Conservation (phyloP, 2,888 invertebrate species). For the Hypomecis punctinalis region DNA sequence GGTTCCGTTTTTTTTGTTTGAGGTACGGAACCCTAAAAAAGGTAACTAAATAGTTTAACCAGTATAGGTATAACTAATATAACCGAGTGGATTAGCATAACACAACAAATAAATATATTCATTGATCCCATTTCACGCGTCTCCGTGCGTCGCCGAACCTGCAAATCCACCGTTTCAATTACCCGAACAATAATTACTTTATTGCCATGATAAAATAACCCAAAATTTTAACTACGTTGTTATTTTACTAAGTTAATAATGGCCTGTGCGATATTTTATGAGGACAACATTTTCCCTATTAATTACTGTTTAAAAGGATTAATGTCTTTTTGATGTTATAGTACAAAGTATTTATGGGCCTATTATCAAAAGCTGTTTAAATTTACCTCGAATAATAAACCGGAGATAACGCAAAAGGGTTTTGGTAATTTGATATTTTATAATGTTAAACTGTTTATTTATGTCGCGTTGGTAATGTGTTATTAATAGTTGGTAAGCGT, state of each 20-base stretch:
- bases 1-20: no score
- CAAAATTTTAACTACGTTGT: constrained; percentile 20
- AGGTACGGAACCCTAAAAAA: no score
- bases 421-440: constrained; percentile 13
- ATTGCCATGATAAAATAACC: constrained; percentile 1
- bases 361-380: constrained; percentile 29
- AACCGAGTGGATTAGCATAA: no score
- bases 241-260: constrained; percentile 34
- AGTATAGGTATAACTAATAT: no score
- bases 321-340: constrained; percentile 30
- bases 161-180: background rate
- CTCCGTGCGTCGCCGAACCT: background rate
- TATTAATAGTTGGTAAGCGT: no score
- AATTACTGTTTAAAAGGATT: constrained; percentile 33
- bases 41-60: no score
- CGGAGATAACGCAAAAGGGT: constrained; percentile 20
- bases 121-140: background rate
- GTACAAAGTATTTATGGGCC: constrained; percentile 30
- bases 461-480: no score
- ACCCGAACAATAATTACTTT: constrained; percentile 6
- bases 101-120: background rate
- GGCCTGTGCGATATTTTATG: constrained; percentile 32
- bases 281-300: constrained; percentile 29
- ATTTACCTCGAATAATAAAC: constrained; percentile 26
- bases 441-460: constrained; percentile 1